Conservation (phyloP, 1,140 invertebrate species). For the Argopecten irradians region DNA sequence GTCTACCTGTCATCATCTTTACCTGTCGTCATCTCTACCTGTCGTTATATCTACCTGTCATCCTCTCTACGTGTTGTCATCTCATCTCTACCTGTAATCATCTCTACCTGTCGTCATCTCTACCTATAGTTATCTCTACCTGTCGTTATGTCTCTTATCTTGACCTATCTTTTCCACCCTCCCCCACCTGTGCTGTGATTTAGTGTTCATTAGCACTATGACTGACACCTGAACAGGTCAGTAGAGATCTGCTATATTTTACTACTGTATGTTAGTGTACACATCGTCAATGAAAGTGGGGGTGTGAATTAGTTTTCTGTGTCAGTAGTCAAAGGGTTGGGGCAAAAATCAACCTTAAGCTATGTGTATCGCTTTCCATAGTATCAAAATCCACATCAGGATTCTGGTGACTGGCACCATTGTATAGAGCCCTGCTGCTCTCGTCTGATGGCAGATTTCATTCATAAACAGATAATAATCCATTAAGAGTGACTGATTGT, state of each 20-base stretch:
- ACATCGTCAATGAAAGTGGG: neutral
- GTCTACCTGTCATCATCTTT: neutral
- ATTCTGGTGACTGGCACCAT: neutral
- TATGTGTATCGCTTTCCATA: neutral
- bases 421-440: neutral
- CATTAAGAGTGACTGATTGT: constrained; percentile 9
- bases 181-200: neutral
- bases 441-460: constrained; percentile 8
- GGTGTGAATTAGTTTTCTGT: constrained; percentile 9
- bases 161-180: neutral
- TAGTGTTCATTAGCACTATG: neutral
- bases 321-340: constrained; percentile 8
- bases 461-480: constrained; percentile 19
- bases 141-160: too few species aligned
- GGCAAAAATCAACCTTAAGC: neutral
- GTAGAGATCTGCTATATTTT: neutral
- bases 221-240: neutral
- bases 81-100: neutral
- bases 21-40: neutral
- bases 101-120: neutral
- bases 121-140: neutral
- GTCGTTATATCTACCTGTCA: neutral
- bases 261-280: neutral
- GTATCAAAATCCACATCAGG: neutral
- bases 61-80: neutral